Evolutionary conservation across 1,140 invertebrate species (phyloP).

Genomic region (Anoplophora glabripennis): DNA sequence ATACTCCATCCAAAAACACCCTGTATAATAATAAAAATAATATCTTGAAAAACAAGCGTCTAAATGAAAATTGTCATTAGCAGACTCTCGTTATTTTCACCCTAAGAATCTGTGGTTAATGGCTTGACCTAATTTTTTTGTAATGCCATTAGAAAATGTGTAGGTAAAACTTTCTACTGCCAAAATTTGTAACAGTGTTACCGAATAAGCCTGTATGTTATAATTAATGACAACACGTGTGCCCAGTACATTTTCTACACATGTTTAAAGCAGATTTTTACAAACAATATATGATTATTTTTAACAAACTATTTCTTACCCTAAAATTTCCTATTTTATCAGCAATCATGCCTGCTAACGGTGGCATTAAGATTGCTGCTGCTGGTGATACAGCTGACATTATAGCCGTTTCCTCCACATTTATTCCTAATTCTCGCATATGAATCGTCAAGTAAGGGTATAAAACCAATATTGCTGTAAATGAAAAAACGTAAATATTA

Average conservation of each 20-base stretch:
- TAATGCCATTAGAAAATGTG: no score
- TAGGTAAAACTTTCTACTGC: no score
- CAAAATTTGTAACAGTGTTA: no score
- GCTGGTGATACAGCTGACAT: conserved; percentile 80
- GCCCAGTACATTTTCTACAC: not conserved
- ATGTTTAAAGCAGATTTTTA: not conserved
- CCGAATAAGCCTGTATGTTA: no score
- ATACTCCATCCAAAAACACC: no score
- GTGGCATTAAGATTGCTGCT: conserved; percentile 74
- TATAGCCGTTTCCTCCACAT: conserved; percentile 79
- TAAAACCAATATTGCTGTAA: conserved; percentile 68
- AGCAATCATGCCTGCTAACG: conserved; percentile 71
- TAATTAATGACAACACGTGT: no score
- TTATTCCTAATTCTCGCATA: conserved; percentile 80
- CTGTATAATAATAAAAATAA: no score
- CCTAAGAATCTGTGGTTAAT: no score
- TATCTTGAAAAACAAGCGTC: no score
- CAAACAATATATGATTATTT: not conserved
- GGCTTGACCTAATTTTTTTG: no score
- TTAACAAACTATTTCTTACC: conserved; percentile 52
- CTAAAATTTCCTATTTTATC: conserved; percentile 80
- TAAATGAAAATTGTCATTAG: no score
- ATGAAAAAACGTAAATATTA: not conserved
- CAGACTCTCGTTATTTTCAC: no score
- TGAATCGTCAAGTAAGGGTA: conserved; percentile 84